Percentiles rank a stretch among this genome's conserved stretches.
Evolutionary conservation across 2,113 vertebrate genomes (phyloP).

Genomic region (Accipiter virgatus): DNA sequence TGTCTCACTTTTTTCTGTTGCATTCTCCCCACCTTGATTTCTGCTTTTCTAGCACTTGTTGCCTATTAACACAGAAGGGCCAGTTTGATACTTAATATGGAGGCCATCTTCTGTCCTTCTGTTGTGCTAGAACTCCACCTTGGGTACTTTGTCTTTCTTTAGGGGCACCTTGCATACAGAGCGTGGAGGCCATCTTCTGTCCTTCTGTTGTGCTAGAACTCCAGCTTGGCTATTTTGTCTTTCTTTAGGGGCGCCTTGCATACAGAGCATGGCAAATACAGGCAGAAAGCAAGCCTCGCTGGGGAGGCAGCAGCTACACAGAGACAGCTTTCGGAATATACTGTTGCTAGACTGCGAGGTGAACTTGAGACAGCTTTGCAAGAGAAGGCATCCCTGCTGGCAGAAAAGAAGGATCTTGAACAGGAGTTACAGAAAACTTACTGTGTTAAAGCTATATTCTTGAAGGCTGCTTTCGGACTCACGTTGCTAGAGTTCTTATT

Average conservation of each 20-base stretch:
- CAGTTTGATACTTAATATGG: neutral
- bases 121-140: neutral
- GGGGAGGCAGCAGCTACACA: conserved; percentile 45
- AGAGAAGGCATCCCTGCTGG: conserved; percentile 50
- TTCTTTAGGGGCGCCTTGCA: conserved; percentile 64
- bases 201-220: neutral
- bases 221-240: neutral
- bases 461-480: neutral
- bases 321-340: conserved; percentile 66
- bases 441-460: neutral
- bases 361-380: conserved; percentile 52
- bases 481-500: neutral
- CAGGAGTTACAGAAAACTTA: conserved; percentile 28
- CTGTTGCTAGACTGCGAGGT: conserved; percentile 49
- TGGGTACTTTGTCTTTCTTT: neutral
- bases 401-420: conserved; percentile 58
- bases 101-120: neutral
- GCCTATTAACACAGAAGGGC: neutral
- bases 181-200: neutral
- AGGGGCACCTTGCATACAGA: conserved; percentile 69
- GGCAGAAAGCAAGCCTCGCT: conserved; percentile 54
- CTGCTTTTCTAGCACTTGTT: neutral
- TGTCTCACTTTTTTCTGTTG: neutral
- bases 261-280: conserved; percentile 53
- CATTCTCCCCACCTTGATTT: neutral